Percentiles rank a stretch among this genome's conserved stretches.
Evolutionary conservation across 64 coral and sea anemone species (phyloP).

Genomic region (Dendrophyllia cribrosa): DNA sequence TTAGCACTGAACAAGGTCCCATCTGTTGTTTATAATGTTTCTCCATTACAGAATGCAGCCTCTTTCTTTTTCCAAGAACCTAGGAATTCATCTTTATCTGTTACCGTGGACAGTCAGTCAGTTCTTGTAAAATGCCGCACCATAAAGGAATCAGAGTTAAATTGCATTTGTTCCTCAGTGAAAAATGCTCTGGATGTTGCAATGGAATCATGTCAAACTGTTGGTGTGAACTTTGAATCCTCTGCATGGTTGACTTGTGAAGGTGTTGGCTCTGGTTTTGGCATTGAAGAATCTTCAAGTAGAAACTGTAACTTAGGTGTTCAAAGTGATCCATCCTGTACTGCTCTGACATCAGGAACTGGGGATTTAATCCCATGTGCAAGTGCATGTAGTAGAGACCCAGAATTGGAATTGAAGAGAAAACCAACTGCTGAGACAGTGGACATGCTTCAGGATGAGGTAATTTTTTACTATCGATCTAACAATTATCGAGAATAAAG

Average conservation of each 20-base stretch:
- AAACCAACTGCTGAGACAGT: neutral
- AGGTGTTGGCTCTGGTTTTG: neutral
- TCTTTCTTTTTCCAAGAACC: neutral
- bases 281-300: neutral
- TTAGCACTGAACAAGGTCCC: neutral
- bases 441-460: too few species aligned
- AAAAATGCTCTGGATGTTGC: neutral
- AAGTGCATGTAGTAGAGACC: neutral
- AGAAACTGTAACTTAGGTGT: neutral
- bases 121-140: neutral
- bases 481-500: neutral
- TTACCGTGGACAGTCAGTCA: neutral
- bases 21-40: neutral
- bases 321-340: neutral
- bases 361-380: neutral
- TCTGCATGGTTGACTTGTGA: neutral
- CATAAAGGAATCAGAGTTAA: neutral
- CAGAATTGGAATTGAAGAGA: neutral
- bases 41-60: neutral
- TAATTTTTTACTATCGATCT: too few species aligned
- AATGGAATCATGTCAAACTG: neutral
- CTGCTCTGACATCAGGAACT: neutral
- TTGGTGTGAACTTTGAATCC: neutral
- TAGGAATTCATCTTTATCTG: neutral
- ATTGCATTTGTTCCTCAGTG: neutral